These are phyloP conservation scores for Sabellastarte sp. DNA, from an alignment of 2,888 invertebrate species.

Conservation along the genomic window DNA sequence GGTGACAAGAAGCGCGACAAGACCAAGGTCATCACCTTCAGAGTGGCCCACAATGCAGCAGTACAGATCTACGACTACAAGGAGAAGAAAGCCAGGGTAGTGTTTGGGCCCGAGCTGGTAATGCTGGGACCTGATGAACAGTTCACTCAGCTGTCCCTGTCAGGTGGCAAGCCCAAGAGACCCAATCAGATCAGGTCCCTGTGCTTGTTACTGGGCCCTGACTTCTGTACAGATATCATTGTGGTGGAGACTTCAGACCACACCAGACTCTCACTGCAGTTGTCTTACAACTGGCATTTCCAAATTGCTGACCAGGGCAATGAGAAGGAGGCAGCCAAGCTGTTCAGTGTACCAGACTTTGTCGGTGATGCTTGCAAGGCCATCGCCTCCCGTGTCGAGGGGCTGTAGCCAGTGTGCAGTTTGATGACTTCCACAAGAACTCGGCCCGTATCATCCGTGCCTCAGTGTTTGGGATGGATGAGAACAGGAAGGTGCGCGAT, in stretches of 20 bases:
- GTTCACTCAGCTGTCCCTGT: conserved; percentile 62
- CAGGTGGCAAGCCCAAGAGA: conserved; percentile 63
- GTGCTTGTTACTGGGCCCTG: conserved; percentile 62
- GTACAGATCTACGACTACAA: conserved; percentile 64
- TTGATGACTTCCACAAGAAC: conserved; percentile 64
- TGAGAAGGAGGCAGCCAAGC: conserved; percentile 54
- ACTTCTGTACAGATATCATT: conserved; percentile 63
- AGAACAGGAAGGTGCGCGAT: conserved; percentile 58
- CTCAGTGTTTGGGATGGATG: conserved; percentile 62
- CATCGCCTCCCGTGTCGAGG: conserved; percentile 62
- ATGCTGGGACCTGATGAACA: conserved; percentile 64
- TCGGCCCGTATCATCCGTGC: conserved; percentile 62
- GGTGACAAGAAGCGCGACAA: conserved; percentile 21
- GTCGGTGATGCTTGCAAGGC: conserved; percentile 64
- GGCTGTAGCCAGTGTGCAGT: conserved; percentile 61
- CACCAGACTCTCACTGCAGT: conserved; percentile 61
- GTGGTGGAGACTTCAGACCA: conserved; percentile 64
- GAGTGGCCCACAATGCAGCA: conserved; percentile 63
- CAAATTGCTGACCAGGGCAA: conserved; percentile 48
- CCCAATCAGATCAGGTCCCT: conserved; percentile 61
- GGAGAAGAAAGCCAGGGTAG: conserved; percentile 62
- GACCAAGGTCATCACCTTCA: conserved; percentile 56
- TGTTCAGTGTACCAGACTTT: conserved; percentile 64
- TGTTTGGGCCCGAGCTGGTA: conserved; percentile 64
- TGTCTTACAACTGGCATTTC: conserved; percentile 64